Conservation (phyloP, 2,888 invertebrate species). For the Odontocolon sp. region DNA sequence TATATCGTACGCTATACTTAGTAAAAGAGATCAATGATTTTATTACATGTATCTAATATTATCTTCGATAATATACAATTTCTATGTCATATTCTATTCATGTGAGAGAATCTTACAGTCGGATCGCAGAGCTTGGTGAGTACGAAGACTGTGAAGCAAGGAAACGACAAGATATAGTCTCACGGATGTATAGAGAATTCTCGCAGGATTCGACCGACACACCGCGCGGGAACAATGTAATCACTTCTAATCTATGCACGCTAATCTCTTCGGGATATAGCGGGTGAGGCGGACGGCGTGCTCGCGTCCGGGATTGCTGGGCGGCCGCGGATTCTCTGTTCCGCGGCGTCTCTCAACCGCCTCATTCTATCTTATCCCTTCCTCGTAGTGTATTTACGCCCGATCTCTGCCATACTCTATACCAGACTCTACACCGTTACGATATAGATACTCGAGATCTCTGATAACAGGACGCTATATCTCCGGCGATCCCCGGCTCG, state of each 20-base stretch:
- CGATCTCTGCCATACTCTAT: constrained; percentile 31
- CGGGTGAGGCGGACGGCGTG: constrained; percentile 2
- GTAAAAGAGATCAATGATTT: no score
- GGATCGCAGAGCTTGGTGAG: no score
- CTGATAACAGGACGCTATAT: constrained; percentile 44
- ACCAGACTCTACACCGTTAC: background rate
- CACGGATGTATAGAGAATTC: constrained; percentile 56
- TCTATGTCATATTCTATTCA: no score
- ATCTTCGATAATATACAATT: no score
- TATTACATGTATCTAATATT: no score
- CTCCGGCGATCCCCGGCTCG: constrained; percentile 24
- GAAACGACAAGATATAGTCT: constrained; percentile 18
- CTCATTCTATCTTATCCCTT: constrained; percentile 25
- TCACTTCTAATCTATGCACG: constrained; percentile 69
- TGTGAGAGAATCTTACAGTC: no score
- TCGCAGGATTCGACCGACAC: constrained; percentile 57
- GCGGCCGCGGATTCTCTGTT: constrained; percentile 35
- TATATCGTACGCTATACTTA: no score
- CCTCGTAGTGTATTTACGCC: constrained; percentile 42
- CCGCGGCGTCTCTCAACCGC: constrained; percentile 37
- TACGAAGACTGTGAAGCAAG: constrained; percentile 4
- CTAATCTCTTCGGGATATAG: constrained; percentile 62
- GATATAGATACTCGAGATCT: constrained; percentile 41
- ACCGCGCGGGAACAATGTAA: constrained; percentile 68
- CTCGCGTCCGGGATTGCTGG: constrained; percentile 27